These are phyloP conservation scores for Chinchilla lanigera DNA, from an alignment of 2,113 vertebrate species.

Conservation along the genomic window DNA sequence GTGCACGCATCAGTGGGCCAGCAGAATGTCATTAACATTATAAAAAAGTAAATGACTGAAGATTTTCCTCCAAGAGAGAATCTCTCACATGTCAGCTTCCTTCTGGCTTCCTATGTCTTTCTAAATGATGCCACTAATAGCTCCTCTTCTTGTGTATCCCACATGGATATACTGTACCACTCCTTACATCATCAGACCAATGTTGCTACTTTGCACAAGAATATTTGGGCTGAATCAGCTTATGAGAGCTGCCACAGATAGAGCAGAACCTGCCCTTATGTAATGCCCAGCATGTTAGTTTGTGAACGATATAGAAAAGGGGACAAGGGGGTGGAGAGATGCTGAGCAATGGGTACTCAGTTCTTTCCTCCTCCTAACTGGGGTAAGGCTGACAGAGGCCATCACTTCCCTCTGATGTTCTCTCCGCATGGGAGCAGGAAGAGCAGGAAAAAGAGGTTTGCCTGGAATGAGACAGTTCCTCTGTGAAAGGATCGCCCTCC, in stretches of 20 bases:
- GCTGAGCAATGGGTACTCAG: rapidly evolving
- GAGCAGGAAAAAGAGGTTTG: not conserved
- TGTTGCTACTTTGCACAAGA: not conserved
- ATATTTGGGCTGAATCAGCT: not conserved
- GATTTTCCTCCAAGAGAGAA: not conserved
- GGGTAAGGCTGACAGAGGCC: too few relatives aligned
- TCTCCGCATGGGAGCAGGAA: not conserved
- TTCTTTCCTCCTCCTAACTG: not conserved
- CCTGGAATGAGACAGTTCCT: rapidly evolving
- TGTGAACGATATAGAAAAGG: not conserved
- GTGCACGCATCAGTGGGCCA: not conserved
- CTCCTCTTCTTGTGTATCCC: not conserved
- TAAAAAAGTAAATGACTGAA: not conserved
- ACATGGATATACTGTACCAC: not conserved
- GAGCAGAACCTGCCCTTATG: not conserved
- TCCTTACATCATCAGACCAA: not conserved
- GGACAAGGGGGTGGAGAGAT: not conserved
- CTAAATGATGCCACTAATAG: not conserved
- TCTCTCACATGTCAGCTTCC: not conserved
- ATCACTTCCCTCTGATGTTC: not conserved
- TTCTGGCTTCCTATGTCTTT: not conserved
- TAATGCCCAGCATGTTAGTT: not conserved
- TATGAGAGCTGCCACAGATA: not conserved
- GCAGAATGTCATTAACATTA: not conserved
- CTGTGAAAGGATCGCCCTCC: too few relatives aligned